phyloP scores from a whole-genome alignment of 2,888 invertebrate genomes.

The Ichneumon xanthorius region DNA sequence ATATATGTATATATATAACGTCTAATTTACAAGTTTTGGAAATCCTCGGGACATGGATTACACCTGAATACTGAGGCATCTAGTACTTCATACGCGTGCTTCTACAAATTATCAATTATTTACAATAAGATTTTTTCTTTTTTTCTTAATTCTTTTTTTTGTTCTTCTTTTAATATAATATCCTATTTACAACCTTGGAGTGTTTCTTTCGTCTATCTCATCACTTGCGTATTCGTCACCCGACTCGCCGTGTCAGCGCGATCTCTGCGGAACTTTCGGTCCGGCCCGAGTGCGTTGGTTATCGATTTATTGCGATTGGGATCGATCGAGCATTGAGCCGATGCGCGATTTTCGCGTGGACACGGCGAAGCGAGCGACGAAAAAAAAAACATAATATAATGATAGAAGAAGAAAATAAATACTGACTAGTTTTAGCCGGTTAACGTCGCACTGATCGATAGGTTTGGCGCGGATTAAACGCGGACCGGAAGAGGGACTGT shows the following conservation, averaged over 20 bases:
- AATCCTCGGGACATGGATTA: conserved; percentile 72
- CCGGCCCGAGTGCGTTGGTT: not conserved
- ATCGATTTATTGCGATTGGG: not conserved
- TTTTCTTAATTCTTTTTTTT: not conserved
- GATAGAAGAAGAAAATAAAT: conserved; percentile 76
- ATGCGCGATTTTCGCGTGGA: not conserved
- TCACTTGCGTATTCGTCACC: conserved; percentile 38
- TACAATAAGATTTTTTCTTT: conserved; percentile 62
- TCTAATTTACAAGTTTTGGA: conserved; percentile 72
- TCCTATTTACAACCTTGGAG: conserved; percentile 66
- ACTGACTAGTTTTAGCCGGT: conserved; percentile 78
- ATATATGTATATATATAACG: conserved; percentile 22
- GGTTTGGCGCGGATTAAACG: conserved; percentile 57
- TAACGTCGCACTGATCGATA: conserved; percentile 58
- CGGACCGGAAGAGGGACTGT: conserved; percentile 66
- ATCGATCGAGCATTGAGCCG: not conserved
- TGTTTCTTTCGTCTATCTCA: conserved; percentile 43
- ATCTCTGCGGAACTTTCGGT: not conserved
- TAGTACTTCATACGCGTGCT: conserved; percentile 68
- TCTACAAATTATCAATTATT: conserved; percentile 66
- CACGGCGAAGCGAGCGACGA: conserved; percentile 55
- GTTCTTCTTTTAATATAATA: conserved; percentile 30
- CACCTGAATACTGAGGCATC: conserved; percentile 60
- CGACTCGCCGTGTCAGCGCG: conserved; percentile 39
- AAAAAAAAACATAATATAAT: conserved; percentile 47